These are phyloP conservation scores for Caenorhabditis sp. DNA, from an alignment of 2,888 invertebrate species.

Conservation along the genomic window DNA sequence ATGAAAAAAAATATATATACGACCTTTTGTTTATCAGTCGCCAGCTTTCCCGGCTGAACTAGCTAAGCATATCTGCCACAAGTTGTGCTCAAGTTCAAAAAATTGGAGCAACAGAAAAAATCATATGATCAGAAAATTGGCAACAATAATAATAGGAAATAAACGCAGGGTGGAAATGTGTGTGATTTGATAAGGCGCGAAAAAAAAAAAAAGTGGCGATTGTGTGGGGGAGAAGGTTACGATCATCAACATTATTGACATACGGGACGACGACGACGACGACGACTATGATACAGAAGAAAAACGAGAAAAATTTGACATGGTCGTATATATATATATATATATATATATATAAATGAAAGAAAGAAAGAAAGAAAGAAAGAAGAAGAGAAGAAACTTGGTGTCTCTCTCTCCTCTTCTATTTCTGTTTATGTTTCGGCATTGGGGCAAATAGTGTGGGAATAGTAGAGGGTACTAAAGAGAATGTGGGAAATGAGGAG, in stretches of 20 bases:
- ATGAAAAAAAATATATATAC: no score
- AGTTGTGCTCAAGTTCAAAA: no score
- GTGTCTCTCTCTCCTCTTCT: background rate
- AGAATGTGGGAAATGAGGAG: background rate
- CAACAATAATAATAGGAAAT: no score
- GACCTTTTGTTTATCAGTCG: no score
- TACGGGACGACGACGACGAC: background rate
- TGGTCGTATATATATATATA: background rate
- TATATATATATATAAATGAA: constrained; percentile 1
- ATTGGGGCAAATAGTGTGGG: background rate
- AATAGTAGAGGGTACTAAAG: background rate
- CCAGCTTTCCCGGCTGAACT: no score
- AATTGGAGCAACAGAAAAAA: no score
- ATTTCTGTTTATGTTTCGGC: background rate
- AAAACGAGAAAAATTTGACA: background rate
- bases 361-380: background rate
- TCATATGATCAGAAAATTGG: no score
- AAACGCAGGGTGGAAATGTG: no score
- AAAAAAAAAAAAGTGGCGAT: background rate
- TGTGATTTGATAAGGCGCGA: background rate
- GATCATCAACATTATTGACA: background rate
- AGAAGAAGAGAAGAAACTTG: background rate
- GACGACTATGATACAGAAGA: background rate
- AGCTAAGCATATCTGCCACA: no score
- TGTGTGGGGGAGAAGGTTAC: background rate